Evolutionary conservation across 2,888 invertebrate genomes (phyloP), one percentile per base, ranked within the genome.

Genomic region (Drosophila anomalata): DNA sequence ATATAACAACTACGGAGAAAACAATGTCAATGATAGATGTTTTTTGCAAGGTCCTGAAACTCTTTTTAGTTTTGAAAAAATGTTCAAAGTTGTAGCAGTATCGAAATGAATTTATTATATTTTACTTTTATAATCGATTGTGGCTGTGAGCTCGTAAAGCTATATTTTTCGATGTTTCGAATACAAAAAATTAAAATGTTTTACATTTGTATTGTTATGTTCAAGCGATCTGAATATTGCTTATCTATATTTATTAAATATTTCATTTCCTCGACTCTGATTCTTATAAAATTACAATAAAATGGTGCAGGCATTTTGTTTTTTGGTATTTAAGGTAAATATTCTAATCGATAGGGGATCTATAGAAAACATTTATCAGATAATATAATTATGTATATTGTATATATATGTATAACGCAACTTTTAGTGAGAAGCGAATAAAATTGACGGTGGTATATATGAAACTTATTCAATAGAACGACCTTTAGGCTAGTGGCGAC

Each of bases 381-480:
- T 80, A 67, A 72, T 68, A 74, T 57, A 47, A 47, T 41, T 52
- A 39, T 72, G 39, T 70, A 66, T 68, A 57, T 69, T 58, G 55
- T 56, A 65, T 59, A 56, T 56, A 41, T 68, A 44, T 36, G 36
- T 76, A 74, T 74, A 75, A 80, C 83, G 77, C 83, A 87, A 77
- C 78, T 79, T 79, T 69, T 67, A 68, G 89, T 78, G 77, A 68
- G 75, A 87, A 89, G 80, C 80, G 79, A 78, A 75, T 89, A 83
- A 86, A 88, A 59, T 88, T 80, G 78, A 88, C 87, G 89, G 87
- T 87, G 87, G 89, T 87, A 89, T 58, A 75, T 87, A 80, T 80
- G 75, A 89, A 83, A 83, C 75, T 79, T 88, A 87, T 74, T 61
- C 74, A 75, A 46, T 69, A 63, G 60, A 73, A 83, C 74, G 70